These are phyloP conservation scores for Aurelia sp. DNA, from an alignment of 30 jellyfish, hydroid and myxozoan genomes.

Conservation along the genomic window DNA sequence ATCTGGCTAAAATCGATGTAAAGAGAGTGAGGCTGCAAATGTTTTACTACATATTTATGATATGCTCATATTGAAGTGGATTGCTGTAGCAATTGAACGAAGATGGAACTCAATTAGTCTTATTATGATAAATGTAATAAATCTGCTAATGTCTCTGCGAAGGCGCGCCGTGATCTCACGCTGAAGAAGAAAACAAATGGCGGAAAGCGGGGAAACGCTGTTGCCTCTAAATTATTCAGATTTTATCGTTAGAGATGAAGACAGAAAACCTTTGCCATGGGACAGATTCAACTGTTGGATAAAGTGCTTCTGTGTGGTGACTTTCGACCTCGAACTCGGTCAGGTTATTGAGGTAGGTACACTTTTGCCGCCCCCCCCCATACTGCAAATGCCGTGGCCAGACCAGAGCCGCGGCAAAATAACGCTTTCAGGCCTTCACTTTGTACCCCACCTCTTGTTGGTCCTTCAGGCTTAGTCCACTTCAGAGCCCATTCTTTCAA, in stretches of 20 bases:
- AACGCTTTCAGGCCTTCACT: no score
- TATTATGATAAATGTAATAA: no score
- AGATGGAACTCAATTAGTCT: no score
- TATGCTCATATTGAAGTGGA: no score
- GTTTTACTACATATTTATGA: no score
- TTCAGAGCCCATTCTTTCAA: no score
- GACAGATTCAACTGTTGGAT: slow-evolving; percentile 85
- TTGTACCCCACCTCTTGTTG: no score
- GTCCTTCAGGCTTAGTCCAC: no score
- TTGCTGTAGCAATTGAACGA: no score
- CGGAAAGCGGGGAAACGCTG: slow-evolving; percentile 52
- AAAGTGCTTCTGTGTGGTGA: slow-evolving; percentile 88
- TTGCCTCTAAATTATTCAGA: slow-evolving; percentile 57
- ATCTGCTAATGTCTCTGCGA: slow-evolving; percentile 15
- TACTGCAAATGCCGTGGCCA: no score
- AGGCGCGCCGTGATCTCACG: slow-evolving; percentile 59
- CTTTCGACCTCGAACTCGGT: slow-evolving; percentile 93
- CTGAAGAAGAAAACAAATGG: slow-evolving; percentile 44
- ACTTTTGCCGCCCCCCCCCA: background rate
- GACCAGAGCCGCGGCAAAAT: no score
- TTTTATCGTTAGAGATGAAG: slow-evolving; percentile 56
- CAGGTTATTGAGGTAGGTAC: slow-evolving; percentile 86
- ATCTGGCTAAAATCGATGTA: no score
- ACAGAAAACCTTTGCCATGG: slow-evolving; percentile 68
- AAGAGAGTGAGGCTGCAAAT: background rate